These are phyloP conservation scores for Agrilus cyanescens DNA, from an alignment of 2,888 invertebrate genomes.

Conservation along the genomic window DNA sequence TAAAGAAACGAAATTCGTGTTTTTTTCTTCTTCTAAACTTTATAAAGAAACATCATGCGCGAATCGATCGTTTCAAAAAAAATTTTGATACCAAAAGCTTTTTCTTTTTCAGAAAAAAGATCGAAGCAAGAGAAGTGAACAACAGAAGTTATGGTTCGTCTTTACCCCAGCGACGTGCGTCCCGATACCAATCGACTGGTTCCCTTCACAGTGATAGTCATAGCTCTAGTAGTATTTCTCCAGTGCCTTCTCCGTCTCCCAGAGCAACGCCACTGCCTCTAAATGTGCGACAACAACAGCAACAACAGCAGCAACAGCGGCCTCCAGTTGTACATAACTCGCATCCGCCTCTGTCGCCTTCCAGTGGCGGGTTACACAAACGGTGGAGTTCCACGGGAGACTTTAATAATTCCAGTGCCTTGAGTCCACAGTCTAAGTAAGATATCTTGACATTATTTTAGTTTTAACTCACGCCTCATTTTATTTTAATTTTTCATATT, in stretches of 20 bases:
- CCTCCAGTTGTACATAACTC: constrained; percentile 26
- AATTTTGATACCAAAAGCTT: no score
- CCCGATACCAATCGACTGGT: constrained; percentile 67
- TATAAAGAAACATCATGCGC: no score
- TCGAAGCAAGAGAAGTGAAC: constrained; percentile 15
- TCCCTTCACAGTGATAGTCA: constrained; percentile 74
- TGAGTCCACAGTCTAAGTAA: constrained; percentile 37
- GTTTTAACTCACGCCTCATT: constrained; percentile 11
- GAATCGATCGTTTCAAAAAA: no score
- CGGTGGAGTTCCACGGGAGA: constrained; percentile 78
- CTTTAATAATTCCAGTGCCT: constrained; percentile 48
- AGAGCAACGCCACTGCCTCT: constrained; percentile 56
- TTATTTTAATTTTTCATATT: constrained; percentile 14
- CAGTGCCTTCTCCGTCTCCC: constrained; percentile 66
- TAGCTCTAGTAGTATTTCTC: constrained; percentile 74
- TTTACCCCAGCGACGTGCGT: constrained; percentile 47
- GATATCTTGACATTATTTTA: constrained; percentile 10
- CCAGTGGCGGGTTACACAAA: constrained; percentile 44
- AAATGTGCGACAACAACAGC: constrained; percentile 35
- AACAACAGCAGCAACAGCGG: constrained; percentile 22
- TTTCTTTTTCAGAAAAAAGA: constrained; percentile 12
- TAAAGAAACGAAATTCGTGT: background rate
- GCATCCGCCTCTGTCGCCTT: constrained; percentile 23
- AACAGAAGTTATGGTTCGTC: constrained; percentile 22
- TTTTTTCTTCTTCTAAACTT: no score